Percentiles rank a stretch among this genome's conserved stretches.
Evolutionary conservation across 1,140 invertebrate species (phyloP).

Genomic region (Carposina sasakii): DNA sequence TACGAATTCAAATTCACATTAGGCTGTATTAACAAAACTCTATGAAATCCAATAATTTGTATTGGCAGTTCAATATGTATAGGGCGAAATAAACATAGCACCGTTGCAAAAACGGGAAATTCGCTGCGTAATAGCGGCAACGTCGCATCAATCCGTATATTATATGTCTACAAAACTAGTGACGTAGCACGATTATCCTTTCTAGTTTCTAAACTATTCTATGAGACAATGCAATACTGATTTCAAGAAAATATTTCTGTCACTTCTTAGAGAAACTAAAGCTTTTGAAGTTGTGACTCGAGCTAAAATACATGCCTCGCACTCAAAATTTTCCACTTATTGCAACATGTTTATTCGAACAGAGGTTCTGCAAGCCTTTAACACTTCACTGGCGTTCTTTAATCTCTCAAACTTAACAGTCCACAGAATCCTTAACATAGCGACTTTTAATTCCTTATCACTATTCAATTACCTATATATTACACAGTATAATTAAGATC

Average conservation of each 20-base stretch:
- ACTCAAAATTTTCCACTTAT: constrained; percentile 24
- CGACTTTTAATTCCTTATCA: too few relatives aligned
- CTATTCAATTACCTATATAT: constrained; percentile 68
- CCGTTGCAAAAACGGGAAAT: constrained; percentile 59
- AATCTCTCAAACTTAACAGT: constrained; percentile 48
- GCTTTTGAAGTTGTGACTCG: constrained; percentile 47
- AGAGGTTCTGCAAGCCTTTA: constrained; percentile 49
- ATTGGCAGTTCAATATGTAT: too few relatives aligned
- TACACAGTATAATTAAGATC: constrained; percentile 72
- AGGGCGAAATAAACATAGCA: too few relatives aligned
- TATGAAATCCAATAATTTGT: too few relatives aligned
- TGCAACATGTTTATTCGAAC: constrained; percentile 24
- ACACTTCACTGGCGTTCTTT: constrained; percentile 49
- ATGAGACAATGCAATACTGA: constrained; percentile 70
- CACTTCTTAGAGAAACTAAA: constrained; percentile 57
- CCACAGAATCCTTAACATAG: constrained; percentile 57
- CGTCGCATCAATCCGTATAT: constrained; percentile 56
- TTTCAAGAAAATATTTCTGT: constrained; percentile 61
- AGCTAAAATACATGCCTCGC: constrained; percentile 43
- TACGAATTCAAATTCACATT: too few relatives aligned
- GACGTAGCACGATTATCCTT: constrained; percentile 68
- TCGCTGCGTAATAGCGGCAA: constrained; percentile 54
- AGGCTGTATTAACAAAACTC: too few relatives aligned
- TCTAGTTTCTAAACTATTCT: constrained; percentile 68
- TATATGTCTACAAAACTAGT: constrained; percentile 53